Base-by-base conservation (phyloP, 23 tunicate genomes). In the Styela plicata region DNA sequence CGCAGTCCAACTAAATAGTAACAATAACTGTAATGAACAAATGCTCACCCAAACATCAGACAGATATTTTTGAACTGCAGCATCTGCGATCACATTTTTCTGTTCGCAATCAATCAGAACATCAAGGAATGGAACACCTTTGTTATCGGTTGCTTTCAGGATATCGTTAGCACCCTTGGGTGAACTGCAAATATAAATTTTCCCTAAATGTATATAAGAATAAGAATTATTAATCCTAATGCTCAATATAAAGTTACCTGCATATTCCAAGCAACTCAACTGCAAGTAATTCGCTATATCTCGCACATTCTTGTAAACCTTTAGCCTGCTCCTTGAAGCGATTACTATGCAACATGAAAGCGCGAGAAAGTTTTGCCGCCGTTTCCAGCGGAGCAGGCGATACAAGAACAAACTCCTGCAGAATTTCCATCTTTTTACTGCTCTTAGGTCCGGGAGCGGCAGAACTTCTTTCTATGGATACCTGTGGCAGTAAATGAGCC, bases 71-170 rank as follows among this genome's bases (percentile, higher is more conserved):
- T 93, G 98, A 1, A 93, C 98, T 10, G 87, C 93, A 5, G 98
- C 89, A 70, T 86, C 82, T 2, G 98, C 93, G 22, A 93, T 88
- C 36, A 93, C 98, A 68, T 77, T 86, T 63, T 93, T 93, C 83
- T 93, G 98, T 68, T 93, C 98, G 36, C 89, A 88, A 30, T 93
- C 93, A 36, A 93, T 93, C 23, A 93, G 74, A 32, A 85, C 87
- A 73, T 93, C 98, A 21, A 93, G 87, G 53, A 93, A 93, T 2
- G 98, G 90, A 24, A 80, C 86, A 25, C 89, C 86, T 71, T 83
- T 88, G 61, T 80, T 63, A 70, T 93, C 98, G 17, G 85, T 85
- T 22, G 98, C 98, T 84, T 79, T 83, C 53, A 93, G 64, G 23
- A 93, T 88, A 33, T 93, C 93, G 66, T 93, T 78, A 2, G 98